Conservation (phyloP, 1,140 invertebrate species). For the Zaprionus davidi region DNA sequence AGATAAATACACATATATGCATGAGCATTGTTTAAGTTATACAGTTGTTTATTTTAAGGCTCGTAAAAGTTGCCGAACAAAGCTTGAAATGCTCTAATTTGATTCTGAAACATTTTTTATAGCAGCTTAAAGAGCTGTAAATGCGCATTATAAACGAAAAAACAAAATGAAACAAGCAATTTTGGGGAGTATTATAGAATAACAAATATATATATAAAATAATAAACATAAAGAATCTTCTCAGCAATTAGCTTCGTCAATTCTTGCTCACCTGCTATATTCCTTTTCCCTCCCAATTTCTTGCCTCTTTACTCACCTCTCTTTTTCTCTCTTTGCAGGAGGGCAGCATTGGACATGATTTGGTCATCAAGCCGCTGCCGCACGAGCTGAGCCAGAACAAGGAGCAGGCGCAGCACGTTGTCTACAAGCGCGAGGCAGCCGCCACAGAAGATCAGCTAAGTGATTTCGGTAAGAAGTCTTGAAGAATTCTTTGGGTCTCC, state of each 20-base stretch:
- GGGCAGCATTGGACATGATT: conserved; percentile 94
- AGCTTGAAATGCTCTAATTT: neutral
- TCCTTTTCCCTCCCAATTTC: neutral
- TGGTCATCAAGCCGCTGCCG: conserved; percentile 94
- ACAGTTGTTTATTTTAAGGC: conserved; percentile 1
- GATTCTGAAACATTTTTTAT: neutral
- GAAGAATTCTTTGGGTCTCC: neutral
- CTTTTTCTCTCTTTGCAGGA: conserved; percentile 87
- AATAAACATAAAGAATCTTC: too few species aligned
- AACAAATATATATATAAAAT: too few species aligned
- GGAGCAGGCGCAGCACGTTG: conserved; percentile 86
- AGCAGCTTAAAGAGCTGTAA: neutral
- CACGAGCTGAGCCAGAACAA: conserved; percentile 84
- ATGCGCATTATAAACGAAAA: neutral
- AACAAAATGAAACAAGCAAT: neutral
- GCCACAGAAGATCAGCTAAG: conserved; percentile 85
- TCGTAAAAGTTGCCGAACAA: neutral
- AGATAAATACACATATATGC: too few species aligned
- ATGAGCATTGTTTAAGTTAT: too few species aligned
- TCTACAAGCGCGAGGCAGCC: conserved; percentile 87
- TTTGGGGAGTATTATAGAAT: neutral
- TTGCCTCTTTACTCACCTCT: neutral
- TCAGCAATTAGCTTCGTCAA: too few species aligned
- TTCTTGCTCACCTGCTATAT: too few species aligned
- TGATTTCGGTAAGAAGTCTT: conserved; percentile 87